Percentiles rank a stretch among this genome's conserved stretches.
phyloP scores from a whole-genome alignment of 1,140 invertebrate genomes.

The Neodiprion fabricii region DNA sequence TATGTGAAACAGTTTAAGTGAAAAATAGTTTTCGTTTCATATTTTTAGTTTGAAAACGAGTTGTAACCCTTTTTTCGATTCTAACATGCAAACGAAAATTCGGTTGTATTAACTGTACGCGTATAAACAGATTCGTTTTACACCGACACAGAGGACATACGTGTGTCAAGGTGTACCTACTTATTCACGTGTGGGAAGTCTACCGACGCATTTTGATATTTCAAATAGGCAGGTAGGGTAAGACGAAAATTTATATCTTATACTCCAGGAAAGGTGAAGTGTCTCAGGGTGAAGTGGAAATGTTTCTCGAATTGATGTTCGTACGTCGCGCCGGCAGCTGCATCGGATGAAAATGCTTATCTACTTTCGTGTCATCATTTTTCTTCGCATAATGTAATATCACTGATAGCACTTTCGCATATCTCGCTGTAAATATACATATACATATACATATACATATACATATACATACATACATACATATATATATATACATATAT shows the following conservation, averaged over 20 bases:
- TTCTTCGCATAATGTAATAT: constrained; percentile 8
- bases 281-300: constrained; percentile 4
- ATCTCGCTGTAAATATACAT: neutral
- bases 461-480: neutral
- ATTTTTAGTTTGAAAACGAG: too few species aligned
- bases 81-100: too few species aligned
- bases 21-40: too few species aligned
- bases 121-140: too few species aligned
- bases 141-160: too few species aligned
- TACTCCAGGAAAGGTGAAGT: neutral
- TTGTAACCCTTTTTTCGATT: too few species aligned
- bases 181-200: neutral
- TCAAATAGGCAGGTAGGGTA: neutral
- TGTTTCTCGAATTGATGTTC: constrained; percentile 5
- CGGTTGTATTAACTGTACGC: too few species aligned
- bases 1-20: too few species aligned
- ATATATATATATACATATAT: neutral
- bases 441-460: neutral
- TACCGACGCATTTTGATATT: neutral
- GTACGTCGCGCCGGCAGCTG: neutral
- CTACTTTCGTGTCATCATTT: neutral
- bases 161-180: too few species aligned
- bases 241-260: neutral
- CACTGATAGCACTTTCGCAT: neutral
- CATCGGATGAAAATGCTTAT: neutral